Evolutionary conservation across 37 sponge, comb jelly and placozoan genomes (phyloP).

Genomic region (Ianthella basta): DNA sequence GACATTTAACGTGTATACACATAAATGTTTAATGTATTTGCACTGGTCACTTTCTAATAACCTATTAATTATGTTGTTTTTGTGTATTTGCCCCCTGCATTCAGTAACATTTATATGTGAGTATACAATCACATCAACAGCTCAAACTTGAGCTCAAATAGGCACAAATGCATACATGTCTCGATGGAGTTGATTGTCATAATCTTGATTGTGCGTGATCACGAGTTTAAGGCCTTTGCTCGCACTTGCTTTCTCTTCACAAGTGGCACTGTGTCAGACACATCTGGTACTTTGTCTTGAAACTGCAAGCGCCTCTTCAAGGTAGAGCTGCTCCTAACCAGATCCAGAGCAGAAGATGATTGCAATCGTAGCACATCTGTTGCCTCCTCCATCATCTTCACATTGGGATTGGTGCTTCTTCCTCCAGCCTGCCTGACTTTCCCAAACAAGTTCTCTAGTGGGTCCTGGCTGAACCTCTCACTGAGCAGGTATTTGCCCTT

Average conservation of each 20-base stretch:
- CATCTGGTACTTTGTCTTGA: background rate
- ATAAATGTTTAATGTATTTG: no score
- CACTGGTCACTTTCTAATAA: no score
- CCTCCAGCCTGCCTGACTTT: conserved; percentile 26
- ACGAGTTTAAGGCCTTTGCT: no score
- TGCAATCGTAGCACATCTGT: conserved; percentile 8
- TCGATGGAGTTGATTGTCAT: no score
- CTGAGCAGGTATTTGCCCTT: conserved; percentile 13
- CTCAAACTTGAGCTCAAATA: no score
- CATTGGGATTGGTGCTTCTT: conserved; percentile 7
- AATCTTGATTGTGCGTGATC: no score
- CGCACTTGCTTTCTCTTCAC: background rate
- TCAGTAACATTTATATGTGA: no score
- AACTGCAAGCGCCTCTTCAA: background rate
- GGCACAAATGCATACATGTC: no score
- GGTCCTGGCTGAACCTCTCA: conserved; percentile 16
- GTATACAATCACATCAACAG: no score
- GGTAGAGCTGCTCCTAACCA: background rate
- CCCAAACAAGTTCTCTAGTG: conserved; percentile 10
- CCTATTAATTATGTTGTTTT: no score
- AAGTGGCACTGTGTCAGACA: conserved; percentile 4
- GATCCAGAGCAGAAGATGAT: conserved; percentile 11
- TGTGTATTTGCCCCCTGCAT: no score
- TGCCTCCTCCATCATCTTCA: conserved; percentile 19
- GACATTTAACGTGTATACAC: no score